These are phyloP conservation scores for Homarus gammarus DNA, from an alignment of 2,888 invertebrate genomes.

Conservation along the genomic window DNA sequence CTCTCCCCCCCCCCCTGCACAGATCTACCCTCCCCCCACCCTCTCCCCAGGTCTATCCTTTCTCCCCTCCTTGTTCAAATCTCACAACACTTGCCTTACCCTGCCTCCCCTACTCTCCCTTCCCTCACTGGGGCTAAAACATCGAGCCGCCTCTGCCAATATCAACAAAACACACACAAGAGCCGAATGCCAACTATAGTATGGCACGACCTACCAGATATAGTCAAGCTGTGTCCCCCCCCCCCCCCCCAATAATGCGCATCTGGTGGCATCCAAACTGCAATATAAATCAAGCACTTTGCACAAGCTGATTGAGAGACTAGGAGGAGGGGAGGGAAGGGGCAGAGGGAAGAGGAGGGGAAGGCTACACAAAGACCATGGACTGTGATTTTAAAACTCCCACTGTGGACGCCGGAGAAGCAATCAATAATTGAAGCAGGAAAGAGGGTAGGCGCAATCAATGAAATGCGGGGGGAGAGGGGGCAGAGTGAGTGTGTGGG, in stretches of 20 bases:
- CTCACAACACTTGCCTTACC: background rate
- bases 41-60: background rate
- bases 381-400: slow-evolving; percentile 15
- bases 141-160: background rate
- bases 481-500: background rate
- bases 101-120: background rate
- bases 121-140: background rate
- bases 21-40: background rate
- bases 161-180: background rate
- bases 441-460: background rate
- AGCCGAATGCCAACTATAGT: background rate
- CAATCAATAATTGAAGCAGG: slow-evolving; percentile 13
- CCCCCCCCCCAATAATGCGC: background rate
- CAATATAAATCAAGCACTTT: background rate
- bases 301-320: background rate
- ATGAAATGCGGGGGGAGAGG: background rate
- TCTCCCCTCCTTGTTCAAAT: background rate
- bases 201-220: background rate
- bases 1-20: background rate
- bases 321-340: background rate
- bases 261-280: background rate
- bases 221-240: background rate
- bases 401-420: slow-evolving; percentile 2
- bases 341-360: background rate
- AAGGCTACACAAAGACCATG: background rate